Percentiles rank a stretch among this genome's conserved stretches.
These are phyloP conservation scores for Standfussiana lucernea DNA, from an alignment of 2,888 invertebrate species.

Conservation along the genomic window DNA sequence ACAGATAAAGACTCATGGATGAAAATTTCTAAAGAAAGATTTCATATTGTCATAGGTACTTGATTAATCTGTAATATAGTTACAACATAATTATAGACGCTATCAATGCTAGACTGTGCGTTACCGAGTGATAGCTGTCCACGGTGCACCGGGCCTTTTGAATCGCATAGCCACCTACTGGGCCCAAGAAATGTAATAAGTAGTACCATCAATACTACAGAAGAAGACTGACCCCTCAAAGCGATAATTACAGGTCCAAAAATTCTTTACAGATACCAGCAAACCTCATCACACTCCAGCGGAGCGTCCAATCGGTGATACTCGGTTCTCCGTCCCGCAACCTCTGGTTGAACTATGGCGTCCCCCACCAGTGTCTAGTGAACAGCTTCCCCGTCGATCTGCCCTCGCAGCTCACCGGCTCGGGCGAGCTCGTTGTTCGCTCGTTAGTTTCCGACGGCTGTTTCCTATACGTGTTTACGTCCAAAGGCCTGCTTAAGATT, in stretches of 20 bases:
- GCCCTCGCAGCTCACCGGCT: slow-evolving; percentile 78
- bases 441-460: slow-evolving; percentile 97
- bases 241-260: neutral
- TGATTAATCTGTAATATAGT: neutral
- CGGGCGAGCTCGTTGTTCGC: slow-evolving; percentile 84
- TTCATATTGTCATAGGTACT: neutral
- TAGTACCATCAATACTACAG: neutral
- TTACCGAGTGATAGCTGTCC: neutral
- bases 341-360: slow-evolving; percentile 97
- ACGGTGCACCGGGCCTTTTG: neutral
- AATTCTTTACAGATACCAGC: slow-evolving; percentile 92
- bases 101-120: neutral
- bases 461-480: slow-evolving; percentile 96
- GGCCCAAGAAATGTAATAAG: neutral
- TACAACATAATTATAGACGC: too few species aligned
- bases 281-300: slow-evolving; percentile 95
- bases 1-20: neutral
- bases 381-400: slow-evolving; percentile 92
- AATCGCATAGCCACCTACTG: neutral
- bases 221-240: neutral
- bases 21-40: too few species aligned
- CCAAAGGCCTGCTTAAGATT: slow-evolving; percentile 96
- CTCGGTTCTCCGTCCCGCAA: slow-evolving; percentile 96
- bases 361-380: slow-evolving; percentile 94
- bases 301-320: slow-evolving; percentile 96